A percentile compares a stretch with the other conserved stretches of the same genome.
These are phyloP conservation scores for Aculops lycopersici DNA, from an alignment of 1,140 invertebrate genomes.

Conservation along the genomic window DNA sequence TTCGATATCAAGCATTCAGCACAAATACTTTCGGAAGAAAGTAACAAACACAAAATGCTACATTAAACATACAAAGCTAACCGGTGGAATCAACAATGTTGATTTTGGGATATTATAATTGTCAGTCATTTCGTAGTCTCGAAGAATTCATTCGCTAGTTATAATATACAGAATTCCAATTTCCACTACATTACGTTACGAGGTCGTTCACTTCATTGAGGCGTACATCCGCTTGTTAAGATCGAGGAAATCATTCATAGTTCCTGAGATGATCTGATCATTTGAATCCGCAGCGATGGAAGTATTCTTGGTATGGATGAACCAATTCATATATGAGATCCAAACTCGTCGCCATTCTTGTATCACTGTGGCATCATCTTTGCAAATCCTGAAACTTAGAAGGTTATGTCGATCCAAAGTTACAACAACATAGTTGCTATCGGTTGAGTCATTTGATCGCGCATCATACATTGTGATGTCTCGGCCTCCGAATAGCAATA, in stretches of 20 bases:
- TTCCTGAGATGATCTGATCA: background rate
- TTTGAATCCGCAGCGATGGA: background rate
- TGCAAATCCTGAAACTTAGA: background rate
- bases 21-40: slow-evolving; percentile 51
- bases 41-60: slow-evolving; percentile 75
- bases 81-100: too few relatives aligned
- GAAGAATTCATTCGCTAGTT: too few relatives aligned
- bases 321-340: background rate
- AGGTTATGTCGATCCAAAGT: background rate
- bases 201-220: too few relatives aligned
- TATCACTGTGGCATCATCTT: background rate
- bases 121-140: too few relatives aligned
- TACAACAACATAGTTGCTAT: background rate
- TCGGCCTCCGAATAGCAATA: background rate
- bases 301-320: background rate
- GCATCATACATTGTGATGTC: background rate
- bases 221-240: too few relatives aligned
- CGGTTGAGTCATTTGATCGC: background rate
- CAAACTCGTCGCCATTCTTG: background rate
- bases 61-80: too few relatives aligned
- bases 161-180: too few relatives aligned
- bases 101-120: too few relatives aligned
- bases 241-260: background rate
- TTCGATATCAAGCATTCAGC: slow-evolving; percentile 84
- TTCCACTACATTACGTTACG: too few relatives aligned